Conservation (phyloP, 2,888 invertebrate genomes). For the Neoascia interrupta region DNA sequence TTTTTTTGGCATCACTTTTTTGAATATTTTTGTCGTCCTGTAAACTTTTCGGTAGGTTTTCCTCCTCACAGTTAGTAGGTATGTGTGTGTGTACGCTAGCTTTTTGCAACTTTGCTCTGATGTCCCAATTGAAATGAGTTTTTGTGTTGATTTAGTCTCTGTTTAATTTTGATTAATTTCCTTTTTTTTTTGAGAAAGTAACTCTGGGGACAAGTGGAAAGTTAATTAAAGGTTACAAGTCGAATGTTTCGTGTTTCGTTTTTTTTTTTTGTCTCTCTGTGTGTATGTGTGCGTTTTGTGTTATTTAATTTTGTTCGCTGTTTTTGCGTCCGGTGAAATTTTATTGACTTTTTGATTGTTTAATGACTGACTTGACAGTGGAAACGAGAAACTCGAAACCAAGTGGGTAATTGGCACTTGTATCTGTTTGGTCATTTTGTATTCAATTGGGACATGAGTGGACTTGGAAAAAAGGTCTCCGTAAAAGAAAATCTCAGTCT, state of each 20-base stretch:
- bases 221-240: constrained; percentile 59
- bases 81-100: neutral
- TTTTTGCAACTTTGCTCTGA: too few species aligned
- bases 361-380: constrained; percentile 38
- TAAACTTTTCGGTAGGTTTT: constrained; percentile 19
- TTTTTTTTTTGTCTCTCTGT: neutral
- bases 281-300: neutral
- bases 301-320: constrained; percentile 41
- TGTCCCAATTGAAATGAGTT: constrained; percentile 66
- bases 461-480: too few species aligned
- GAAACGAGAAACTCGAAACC: neutral
- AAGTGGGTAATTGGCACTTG: constrained; percentile 21
- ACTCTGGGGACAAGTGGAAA: constrained; percentile 39
- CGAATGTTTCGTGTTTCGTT: constrained; percentile 14
- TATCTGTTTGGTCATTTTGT: neutral
- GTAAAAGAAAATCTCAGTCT: constrained; percentile 7
- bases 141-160: constrained; percentile 65
- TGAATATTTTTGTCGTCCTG: constrained; percentile 37
- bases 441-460: constrained; percentile 11
- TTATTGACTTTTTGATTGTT: constrained; percentile 60
- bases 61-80: neutral
- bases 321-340: constrained; percentile 29
- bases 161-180: constrained; percentile 58
- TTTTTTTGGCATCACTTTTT: constrained; percentile 2
- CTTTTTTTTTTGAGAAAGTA: constrained; percentile 13